These are phyloP conservation scores for Ginglymostoma cirratum DNA, from an alignment of 2,113 vertebrate genomes.

Conservation along the genomic window DNA sequence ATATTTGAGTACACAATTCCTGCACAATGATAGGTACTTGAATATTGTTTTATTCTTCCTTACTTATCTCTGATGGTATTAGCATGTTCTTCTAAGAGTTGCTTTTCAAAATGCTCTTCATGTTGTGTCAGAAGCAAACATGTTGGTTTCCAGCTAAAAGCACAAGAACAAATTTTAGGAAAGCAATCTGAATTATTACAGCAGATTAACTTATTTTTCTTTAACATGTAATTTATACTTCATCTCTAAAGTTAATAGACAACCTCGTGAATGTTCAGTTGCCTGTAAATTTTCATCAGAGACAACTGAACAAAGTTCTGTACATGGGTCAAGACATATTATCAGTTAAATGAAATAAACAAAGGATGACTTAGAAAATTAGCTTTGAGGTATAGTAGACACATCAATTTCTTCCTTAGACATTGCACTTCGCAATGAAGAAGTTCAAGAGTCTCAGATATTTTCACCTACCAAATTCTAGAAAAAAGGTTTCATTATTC, in stretches of 20 bases:
- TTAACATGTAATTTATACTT: background rate
- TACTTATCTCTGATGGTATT: constrained; percentile 63
- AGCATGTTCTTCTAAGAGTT: constrained; percentile 50
- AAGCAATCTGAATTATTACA: constrained; percentile 21
- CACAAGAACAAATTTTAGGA: constrained; percentile 40
- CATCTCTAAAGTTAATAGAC: background rate
- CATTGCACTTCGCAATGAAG: background rate
- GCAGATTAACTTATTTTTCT: constrained; percentile 34
- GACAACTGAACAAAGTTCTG: background rate
- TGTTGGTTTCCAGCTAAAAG: constrained; percentile 58
- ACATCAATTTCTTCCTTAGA: background rate
- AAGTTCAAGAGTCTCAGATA: background rate
- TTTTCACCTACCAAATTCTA: background rate
- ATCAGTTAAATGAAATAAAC: background rate
- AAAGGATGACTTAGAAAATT: background rate
- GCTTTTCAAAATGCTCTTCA: constrained; percentile 55
- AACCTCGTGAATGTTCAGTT: background rate
- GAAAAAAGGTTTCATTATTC: background rate
- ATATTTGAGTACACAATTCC: background rate
- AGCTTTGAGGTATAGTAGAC: background rate
- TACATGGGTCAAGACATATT: background rate
- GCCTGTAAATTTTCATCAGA: background rate
- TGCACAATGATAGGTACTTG: background rate
- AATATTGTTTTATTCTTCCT: background rate
- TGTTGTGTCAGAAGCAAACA: constrained; percentile 57